Conservation (phyloP, 2,888 invertebrate species). For the Amiota mariae region DNA sequence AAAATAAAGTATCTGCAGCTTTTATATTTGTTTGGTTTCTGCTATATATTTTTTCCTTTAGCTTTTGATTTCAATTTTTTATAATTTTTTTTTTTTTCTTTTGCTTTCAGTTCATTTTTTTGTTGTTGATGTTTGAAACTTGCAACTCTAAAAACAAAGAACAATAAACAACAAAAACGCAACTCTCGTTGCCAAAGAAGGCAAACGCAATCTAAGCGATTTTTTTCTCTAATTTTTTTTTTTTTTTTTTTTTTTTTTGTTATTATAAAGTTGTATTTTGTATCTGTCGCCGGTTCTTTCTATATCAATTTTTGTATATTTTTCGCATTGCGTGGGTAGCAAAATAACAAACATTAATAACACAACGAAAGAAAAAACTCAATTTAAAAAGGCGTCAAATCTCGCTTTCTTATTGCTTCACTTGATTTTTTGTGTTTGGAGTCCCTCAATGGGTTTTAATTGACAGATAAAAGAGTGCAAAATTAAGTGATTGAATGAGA, state of each 20-base stretch:
- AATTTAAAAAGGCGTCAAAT: too few species aligned
- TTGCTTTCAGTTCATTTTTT: constrained; percentile 9
- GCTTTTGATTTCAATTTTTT: constrained; percentile 2
- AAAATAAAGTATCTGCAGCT: constrained; percentile 37
- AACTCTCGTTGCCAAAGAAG: not conserved
- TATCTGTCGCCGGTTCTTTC: not conserved
- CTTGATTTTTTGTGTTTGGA: too few species aligned
- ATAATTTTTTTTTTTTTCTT: not conserved
- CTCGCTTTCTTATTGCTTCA: too few species aligned
- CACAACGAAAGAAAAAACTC: too few species aligned
- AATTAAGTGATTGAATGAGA: too few species aligned
- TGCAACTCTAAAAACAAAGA: not conserved
- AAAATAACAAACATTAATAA: too few species aligned
- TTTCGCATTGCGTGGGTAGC: too few species aligned
- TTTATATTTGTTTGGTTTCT: constrained; percentile 37
- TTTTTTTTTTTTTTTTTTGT: not conserved
- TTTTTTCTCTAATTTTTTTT: not conserved
- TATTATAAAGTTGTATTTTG: not conserved
- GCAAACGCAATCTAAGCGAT: not conserved
- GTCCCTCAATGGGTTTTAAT: too few species aligned
- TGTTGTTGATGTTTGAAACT: not conserved
- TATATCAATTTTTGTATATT: too few species aligned
- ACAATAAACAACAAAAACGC: constrained; percentile 1
- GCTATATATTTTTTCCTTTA: constrained; percentile 11
- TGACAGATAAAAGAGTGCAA: too few species aligned